Evolutionary conservation across 2,113 vertebrate genomes (phyloP).

Genomic region (Phyllostomus discolor): DNA sequence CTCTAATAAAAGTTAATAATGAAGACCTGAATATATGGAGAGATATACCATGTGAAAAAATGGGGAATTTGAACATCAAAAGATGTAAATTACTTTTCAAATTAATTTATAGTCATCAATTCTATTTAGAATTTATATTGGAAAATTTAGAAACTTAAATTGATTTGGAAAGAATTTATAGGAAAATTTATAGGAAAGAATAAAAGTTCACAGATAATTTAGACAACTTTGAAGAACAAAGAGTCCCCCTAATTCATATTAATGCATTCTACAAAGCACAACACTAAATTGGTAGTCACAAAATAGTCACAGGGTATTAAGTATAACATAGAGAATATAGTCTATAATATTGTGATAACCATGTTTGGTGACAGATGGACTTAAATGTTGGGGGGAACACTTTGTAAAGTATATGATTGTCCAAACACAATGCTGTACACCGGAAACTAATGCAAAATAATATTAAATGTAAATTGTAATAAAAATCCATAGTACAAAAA

Average conservation of each 20-base stretch:
- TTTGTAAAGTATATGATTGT: too few species aligned
- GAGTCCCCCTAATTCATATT: background rate
- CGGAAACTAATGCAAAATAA: too few species aligned
- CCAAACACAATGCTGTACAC: too few species aligned
- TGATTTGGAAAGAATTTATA: background rate
- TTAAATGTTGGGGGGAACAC: too few species aligned
- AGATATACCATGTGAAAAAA: background rate
- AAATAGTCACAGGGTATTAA: background rate
- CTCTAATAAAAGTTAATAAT: background rate
- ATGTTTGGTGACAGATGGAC: too few species aligned
- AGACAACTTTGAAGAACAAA: background rate
- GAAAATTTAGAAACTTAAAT: background rate
- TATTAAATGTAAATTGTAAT: too few species aligned
- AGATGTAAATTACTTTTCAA: background rate
- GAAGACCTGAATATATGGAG: background rate
- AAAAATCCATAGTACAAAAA: background rate
- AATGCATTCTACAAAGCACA: background rate
- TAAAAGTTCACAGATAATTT: background rate
- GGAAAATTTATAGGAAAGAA: background rate
- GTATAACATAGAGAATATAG: background rate
- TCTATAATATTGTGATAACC: too few species aligned
- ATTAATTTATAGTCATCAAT: background rate
- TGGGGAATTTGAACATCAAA: background rate
- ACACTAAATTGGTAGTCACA: background rate
- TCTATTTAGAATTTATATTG: background rate